Conservation (phyloP, 2,888 invertebrate species). For the Quadriops clusia region DNA sequence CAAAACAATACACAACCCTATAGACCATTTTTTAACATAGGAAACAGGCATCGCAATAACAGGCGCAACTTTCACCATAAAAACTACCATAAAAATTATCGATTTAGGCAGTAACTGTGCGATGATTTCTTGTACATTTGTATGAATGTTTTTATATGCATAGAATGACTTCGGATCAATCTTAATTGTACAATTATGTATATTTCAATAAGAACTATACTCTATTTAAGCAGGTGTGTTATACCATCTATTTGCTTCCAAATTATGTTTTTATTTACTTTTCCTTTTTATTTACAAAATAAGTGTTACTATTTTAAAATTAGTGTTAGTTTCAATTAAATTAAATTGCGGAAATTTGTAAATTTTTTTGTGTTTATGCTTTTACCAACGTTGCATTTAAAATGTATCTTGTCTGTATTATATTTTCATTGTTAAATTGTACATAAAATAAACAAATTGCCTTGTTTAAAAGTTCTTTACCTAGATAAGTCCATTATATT, state of each 20-base stretch:
- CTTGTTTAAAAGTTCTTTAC: no score
- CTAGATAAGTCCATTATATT: no score
- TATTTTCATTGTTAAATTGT: conserved; percentile 10
- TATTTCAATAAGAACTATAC: conserved; percentile 7
- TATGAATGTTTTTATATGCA: conserved; percentile 5
- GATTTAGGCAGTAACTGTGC: conserved; percentile 30
- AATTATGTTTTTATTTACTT: conserved; percentile 9
- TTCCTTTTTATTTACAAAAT: conserved; percentile 9
- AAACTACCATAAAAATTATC: conserved; percentile 30
- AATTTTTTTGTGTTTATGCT: conserved; percentile 4
- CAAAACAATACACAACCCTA: conserved; percentile 20
- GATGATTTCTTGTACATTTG: conserved; percentile 4
- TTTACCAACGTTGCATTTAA: conserved; percentile 11
- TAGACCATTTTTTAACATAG: conserved; percentile 28
- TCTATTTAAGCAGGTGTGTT: conserved; percentile 4
- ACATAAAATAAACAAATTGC: conserved; percentile 11
- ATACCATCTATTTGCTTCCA: conserved; percentile 6
- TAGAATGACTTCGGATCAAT: conserved; percentile 4
- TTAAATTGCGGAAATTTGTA: conserved; percentile 7
- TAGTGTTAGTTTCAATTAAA: conserved; percentile 11
- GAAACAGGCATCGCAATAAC: conserved; percentile 27
- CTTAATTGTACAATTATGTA: conserved; percentile 9
- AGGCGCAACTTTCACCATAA: conserved; percentile 30
- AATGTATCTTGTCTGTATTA: conserved; percentile 9
- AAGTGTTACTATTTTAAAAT: conserved; percentile 13